phyloP scores from a whole-genome alignment of 2,113 vertebrate species.

The Oryzias javanicus region DNA sequence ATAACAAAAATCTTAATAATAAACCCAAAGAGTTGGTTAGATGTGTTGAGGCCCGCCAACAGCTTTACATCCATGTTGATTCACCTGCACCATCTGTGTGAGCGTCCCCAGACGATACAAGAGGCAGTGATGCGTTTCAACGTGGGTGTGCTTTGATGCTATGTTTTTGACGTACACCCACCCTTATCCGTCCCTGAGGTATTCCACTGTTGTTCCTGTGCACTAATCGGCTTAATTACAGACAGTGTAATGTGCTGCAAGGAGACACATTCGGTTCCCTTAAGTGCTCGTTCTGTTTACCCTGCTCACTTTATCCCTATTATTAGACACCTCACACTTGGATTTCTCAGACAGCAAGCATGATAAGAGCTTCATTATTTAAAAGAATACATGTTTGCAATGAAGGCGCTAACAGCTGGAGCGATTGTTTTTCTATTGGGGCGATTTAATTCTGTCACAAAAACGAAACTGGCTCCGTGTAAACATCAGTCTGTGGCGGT shows the following conservation, averaged over 20 bases:
- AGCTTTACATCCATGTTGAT: slow-evolving; percentile 7
- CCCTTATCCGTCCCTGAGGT: slow-evolving; percentile 26
- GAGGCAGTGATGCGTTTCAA: slow-evolving; percentile 16
- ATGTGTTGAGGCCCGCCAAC: slow-evolving; percentile 30
- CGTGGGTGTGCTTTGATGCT: slow-evolving; percentile 34
- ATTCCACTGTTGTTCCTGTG: slow-evolving; percentile 30
- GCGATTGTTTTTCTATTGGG: not conserved
- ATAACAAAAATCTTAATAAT: too few relatives aligned
- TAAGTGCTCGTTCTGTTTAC: slow-evolving; percentile 14
- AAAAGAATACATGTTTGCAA: not conserved
- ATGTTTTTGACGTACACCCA: slow-evolving; percentile 33
- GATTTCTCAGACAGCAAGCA: too few relatives aligned
- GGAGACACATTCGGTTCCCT: slow-evolving; percentile 31
- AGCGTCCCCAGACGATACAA: slow-evolving; percentile 31
- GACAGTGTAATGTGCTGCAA: slow-evolving; percentile 20
- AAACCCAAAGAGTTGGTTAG: not conserved
- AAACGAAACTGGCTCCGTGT: too few relatives aligned
- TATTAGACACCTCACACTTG: slow-evolving; percentile 3
- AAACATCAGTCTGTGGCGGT: not conserved
- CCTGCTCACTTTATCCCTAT: slow-evolving; percentile 3
- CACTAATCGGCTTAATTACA: slow-evolving; percentile 63
- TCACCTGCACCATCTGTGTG: slow-evolving; percentile 49
- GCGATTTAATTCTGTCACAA: too few relatives aligned
- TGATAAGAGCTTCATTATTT: too few relatives aligned
- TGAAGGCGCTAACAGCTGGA: too few relatives aligned